Percentiles rank a stretch among this genome's conserved stretches.
Evolutionary conservation across 1,140 invertebrate genomes (phyloP).

Genomic region (Camponotus pennsylvanicus): DNA sequence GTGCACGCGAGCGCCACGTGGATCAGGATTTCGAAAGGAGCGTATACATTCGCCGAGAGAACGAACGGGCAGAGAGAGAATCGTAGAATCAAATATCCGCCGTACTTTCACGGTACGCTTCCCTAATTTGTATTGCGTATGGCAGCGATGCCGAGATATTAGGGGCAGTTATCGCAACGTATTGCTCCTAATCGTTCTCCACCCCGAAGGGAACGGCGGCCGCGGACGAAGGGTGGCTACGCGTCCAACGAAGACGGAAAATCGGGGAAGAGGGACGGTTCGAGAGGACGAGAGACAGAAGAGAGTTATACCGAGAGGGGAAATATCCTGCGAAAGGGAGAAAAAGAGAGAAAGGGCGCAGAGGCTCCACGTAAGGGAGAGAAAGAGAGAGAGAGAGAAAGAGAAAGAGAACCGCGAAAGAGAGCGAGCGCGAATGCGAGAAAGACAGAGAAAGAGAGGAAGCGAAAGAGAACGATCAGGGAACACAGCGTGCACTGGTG

Average conservation of each 20-base stretch:
- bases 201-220: conserved; percentile 64
- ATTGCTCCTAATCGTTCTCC: conserved; percentile 85
- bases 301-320: conserved; percentile 23
- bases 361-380: conserved; percentile 46
- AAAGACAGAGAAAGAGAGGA: conserved; percentile 73
- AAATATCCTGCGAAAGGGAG: background rate
- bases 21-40: conserved; percentile 30
- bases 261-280: conserved; percentile 37
- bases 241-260: conserved; percentile 25
- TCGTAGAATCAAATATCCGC: conserved; percentile 76
- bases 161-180: conserved; percentile 85
- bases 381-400: conserved; percentile 63
- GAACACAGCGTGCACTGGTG: conserved; percentile 85
- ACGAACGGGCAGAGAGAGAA: conserved; percentile 53
- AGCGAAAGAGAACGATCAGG: conserved; percentile 78
- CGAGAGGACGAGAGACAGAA: conserved; percentile 11
- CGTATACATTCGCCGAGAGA: background rate
- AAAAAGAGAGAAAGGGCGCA: conserved; percentile 18
- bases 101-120: conserved; percentile 76
- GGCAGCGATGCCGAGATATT: conserved; percentile 82
- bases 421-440: conserved; percentile 31
- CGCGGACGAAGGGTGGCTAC: conserved; percentile 40
- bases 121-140: conserved; percentile 84
- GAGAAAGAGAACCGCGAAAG: background rate
- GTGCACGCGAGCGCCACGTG: conserved; percentile 9